Conservation (phyloP, 2,888 invertebrate genomes). For the Leucozona laternaria region DNA sequence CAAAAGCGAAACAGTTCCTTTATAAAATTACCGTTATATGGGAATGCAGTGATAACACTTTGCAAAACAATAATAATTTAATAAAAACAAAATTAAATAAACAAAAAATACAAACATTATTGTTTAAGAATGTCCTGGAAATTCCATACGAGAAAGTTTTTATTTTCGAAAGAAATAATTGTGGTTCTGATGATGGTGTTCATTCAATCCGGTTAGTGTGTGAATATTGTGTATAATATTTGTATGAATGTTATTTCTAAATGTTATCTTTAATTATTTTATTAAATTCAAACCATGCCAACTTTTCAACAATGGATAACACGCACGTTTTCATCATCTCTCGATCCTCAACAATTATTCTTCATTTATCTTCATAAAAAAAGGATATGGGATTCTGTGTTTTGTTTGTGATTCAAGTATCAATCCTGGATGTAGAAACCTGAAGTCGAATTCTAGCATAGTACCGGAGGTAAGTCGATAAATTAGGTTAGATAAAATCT, state of each 20-base stretch:
- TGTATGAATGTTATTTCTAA: constrained; percentile 21
- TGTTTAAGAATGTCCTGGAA: constrained; percentile 67
- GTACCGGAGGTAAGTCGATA: constrained; percentile 80
- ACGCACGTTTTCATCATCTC: neutral
- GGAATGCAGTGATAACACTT: constrained; percentile 42
- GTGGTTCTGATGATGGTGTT: constrained; percentile 53
- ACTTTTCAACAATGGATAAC: constrained; percentile 19
- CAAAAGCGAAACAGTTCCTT: constrained; percentile 29
- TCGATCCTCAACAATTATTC: constrained; percentile 18
- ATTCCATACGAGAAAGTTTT: constrained; percentile 55
- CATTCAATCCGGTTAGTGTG: constrained; percentile 70
- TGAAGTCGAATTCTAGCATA: constrained; percentile 80
- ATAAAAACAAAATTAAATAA: neutral
- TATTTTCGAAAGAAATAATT: constrained; percentile 42
- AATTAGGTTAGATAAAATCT: neutral
- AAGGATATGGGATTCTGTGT: constrained; percentile 84
- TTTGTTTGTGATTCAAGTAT: constrained; percentile 85
- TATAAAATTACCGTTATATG: constrained; percentile 35
- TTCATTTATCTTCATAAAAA: neutral
- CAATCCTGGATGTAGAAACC: constrained; percentile 85
- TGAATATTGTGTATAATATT: constrained; percentile 21
- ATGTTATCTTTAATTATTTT: constrained; percentile 40
- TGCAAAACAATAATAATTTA: constrained; percentile 8
- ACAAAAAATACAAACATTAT: constrained; percentile 1
- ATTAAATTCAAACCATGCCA: constrained; percentile 20